phyloP scores from a whole-genome alignment of 2,113 vertebrate species.

The Calonectris borealis region DNA sequence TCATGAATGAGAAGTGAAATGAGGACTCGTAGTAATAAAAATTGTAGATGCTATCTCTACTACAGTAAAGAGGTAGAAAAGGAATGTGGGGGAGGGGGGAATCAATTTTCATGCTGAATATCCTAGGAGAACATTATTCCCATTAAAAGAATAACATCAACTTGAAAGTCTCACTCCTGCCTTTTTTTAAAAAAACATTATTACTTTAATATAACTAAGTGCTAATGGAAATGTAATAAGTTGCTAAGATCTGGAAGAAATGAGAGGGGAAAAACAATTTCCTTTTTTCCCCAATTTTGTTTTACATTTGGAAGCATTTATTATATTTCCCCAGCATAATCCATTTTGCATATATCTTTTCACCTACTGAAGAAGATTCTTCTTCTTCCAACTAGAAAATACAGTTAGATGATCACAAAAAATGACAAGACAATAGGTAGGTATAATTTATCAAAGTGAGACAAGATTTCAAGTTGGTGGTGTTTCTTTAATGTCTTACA shows the following conservation, averaged over 20 bases:
- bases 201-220: neutral
- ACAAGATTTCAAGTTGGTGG: constrained; percentile 39
- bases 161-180: constrained; percentile 28
- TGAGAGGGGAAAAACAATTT: neutral
- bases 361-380: neutral
- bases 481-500: constrained; percentile 14
- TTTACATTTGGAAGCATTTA: neutral
- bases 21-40: neutral
- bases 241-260: neutral
- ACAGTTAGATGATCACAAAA: neutral
- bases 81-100: neutral
- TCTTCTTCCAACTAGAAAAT: neutral
- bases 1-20: neutral
- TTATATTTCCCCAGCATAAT: neutral
- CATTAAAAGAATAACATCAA: constrained; percentile 53
- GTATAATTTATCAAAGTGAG: neutral
- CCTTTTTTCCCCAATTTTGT: neutral
- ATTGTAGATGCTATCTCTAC: neutral
- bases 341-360: neutral
- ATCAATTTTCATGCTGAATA: constrained; percentile 37
- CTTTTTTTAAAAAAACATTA: neutral
- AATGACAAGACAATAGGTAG: neutral
- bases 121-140: constrained; percentile 14
- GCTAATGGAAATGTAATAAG: neutral
- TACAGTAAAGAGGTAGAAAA: neutral